phyloP scores from a whole-genome alignment of 2,888 invertebrate genomes.

The Melikaiella ostensackeni region DNA sequence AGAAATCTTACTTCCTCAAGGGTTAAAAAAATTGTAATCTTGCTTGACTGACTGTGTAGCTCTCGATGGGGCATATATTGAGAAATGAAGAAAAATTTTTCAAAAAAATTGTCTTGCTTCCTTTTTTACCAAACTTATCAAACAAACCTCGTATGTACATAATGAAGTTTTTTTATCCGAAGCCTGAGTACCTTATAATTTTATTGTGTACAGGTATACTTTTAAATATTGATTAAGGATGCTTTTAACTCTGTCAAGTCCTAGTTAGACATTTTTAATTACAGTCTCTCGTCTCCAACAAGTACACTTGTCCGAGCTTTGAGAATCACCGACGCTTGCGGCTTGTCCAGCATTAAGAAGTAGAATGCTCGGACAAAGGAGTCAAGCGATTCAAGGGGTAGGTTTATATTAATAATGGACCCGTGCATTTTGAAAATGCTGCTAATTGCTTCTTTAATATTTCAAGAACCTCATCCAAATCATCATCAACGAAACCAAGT shows the following conservation, averaged over 20 bases:
- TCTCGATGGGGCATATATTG: too few species aligned
- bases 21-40: too few species aligned
- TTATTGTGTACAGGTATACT: not conserved
- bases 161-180: too few species aligned
- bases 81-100: too few species aligned
- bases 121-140: too few species aligned
- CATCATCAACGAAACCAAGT: conserved; percentile 22
- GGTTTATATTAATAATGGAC: conserved; percentile 35
- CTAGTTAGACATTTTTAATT: conserved; percentile 64
- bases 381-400: conserved; percentile 21
- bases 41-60: too few species aligned
- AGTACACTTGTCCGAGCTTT: conserved; percentile 58
- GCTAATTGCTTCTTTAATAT: conserved; percentile 33
- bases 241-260: not conserved
- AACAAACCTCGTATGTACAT: too few species aligned
- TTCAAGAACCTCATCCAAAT: conserved; percentile 30
- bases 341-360: conserved; percentile 58
- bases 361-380: conserved; percentile 48
- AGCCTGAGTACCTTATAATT: not conserved
- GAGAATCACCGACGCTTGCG: conserved; percentile 53
- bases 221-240: not conserved
- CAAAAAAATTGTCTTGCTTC: too few species aligned
- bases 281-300: conserved; percentile 57
- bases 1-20: too few species aligned
- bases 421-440: conserved; percentile 32